Conservation (phyloP, 1,140 invertebrate species). For the Sycobia sp. region DNA sequence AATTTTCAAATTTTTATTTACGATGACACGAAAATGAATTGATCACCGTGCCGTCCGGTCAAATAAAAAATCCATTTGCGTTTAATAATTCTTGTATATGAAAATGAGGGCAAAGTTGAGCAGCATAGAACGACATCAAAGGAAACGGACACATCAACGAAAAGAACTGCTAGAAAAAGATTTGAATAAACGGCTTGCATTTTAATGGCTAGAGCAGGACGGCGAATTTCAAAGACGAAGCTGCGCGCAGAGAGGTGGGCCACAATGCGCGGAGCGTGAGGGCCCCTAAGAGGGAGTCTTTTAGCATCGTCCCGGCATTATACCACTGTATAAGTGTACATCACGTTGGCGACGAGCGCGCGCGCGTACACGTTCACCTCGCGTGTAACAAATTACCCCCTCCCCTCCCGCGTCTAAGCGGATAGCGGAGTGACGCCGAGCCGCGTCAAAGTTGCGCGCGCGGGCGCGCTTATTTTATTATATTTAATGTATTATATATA, state of each 20-base stretch:
- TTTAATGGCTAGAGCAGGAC: background rate
- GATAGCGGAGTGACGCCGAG: too few species aligned
- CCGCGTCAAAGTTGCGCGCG: too few species aligned
- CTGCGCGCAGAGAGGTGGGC: background rate
- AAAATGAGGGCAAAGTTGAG: too few species aligned
- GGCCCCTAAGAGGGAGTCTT: slow-evolving; percentile 1
- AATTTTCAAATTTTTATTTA: too few species aligned
- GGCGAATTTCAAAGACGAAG: slow-evolving; percentile 5
- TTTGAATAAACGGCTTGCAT: slow-evolving; percentile 8
- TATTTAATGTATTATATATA: too few species aligned
- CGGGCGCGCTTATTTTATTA: too few species aligned
- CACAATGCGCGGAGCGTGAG: background rate
- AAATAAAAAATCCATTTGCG: too few species aligned
- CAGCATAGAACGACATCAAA: background rate
- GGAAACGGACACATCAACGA: background rate
- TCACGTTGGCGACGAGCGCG: background rate
- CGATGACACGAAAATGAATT: too few species aligned
- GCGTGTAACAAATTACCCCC: slow-evolving; percentile 51
- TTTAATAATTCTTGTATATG: too few species aligned
- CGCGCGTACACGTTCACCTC: background rate
- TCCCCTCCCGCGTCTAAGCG: slow-evolving; percentile 38
- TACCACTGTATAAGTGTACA: background rate
- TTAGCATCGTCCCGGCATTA: background rate
- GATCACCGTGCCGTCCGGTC: too few species aligned
- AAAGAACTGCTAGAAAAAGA: background rate